A percentile compares a stretch with the other conserved stretches of the same genome.
Evolutionary conservation across 1,140 invertebrate species (phyloP).

Genomic region (Ceratina australensis): DNA sequence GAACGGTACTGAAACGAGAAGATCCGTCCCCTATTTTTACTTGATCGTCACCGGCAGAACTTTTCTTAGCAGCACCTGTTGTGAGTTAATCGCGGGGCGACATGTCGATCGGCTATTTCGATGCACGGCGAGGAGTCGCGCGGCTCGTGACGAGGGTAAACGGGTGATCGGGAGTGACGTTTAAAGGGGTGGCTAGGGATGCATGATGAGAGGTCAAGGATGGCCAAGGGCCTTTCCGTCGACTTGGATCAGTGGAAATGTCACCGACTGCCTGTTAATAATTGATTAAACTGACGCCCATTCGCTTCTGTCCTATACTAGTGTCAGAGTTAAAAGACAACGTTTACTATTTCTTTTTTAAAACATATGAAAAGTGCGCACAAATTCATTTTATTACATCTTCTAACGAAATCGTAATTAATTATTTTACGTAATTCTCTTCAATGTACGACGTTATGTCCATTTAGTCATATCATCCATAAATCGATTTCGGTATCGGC

Average conservation of each 20-base stretch:
- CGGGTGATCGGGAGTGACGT: slow-evolving; percentile 14
- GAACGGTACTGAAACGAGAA: slow-evolving; percentile 86
- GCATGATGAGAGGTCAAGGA: slow-evolving; percentile 36
- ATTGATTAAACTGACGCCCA: not conserved
- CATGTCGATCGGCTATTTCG: slow-evolving; percentile 4
- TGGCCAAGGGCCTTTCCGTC: slow-evolving; percentile 30
- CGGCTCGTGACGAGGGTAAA: slow-evolving; percentile 17
- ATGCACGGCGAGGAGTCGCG: slow-evolving; percentile 11
- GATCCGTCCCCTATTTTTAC: not conserved
- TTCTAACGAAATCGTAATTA: too few relatives aligned
- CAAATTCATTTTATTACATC: too few relatives aligned
- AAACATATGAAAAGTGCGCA: too few relatives aligned
- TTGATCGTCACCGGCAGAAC: not conserved
- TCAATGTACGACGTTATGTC: too few relatives aligned
- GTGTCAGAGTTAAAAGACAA: too few relatives aligned
- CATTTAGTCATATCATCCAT: too few relatives aligned
- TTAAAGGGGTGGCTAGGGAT: slow-evolving; percentile 30
- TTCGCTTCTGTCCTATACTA: too few relatives aligned
- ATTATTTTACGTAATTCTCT: too few relatives aligned
- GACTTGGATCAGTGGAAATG: slow-evolving; percentile 17
- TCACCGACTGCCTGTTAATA: slow-evolving; percentile 9
- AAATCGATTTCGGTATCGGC: too few relatives aligned
- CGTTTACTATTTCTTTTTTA: too few relatives aligned
- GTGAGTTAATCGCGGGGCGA: not conserved
- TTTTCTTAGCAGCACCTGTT: not conserved